Evolutionary conservation across 2,888 invertebrate genomes (phyloP).

Genomic region (Nomada flava): DNA sequence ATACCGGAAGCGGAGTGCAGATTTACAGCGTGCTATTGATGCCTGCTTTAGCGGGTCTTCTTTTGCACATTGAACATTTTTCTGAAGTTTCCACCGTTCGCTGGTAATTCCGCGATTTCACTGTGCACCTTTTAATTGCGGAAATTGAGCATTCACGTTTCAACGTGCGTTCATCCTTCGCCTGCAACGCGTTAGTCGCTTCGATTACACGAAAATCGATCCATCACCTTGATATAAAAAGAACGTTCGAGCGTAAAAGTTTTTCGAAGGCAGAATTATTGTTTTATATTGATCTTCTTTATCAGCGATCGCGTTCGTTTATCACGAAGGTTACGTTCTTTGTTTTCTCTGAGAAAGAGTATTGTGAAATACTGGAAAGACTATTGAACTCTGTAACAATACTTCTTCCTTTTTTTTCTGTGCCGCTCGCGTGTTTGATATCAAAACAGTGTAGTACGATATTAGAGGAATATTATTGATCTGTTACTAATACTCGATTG

Average conservation of each 20-base stretch:
- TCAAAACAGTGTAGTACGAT: background rate
- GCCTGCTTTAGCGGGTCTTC: background rate
- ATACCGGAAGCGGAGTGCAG: constrained; percentile 10
- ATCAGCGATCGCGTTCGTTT: background rate
- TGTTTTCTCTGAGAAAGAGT: background rate
- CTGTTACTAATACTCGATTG: background rate
- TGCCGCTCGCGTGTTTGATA: background rate
- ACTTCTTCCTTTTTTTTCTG: too few species aligned
- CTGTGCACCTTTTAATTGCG: constrained; percentile 30
- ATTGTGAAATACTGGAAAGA: background rate
- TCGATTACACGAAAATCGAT: constrained; percentile 28
- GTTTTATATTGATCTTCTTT: constrained; percentile 5
- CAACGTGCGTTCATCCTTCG: constrained; percentile 24
- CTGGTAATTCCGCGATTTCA: constrained; percentile 48
- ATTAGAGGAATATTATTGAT: background rate
- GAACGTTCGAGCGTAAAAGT: background rate
- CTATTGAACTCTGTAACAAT: background rate
- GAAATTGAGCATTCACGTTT: constrained; percentile 35
- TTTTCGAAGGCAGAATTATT: background rate
- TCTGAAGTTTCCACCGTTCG: constrained; percentile 2
- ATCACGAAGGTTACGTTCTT: constrained; percentile 2
- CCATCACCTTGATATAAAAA: background rate
- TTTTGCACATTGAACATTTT: constrained; percentile 4
- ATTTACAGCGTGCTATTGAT: constrained; percentile 12
- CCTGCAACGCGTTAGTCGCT: constrained; percentile 10